Base-by-base conservation (phyloP, 2,113 vertebrate genomes). In the Electrona antarctica region DNA sequence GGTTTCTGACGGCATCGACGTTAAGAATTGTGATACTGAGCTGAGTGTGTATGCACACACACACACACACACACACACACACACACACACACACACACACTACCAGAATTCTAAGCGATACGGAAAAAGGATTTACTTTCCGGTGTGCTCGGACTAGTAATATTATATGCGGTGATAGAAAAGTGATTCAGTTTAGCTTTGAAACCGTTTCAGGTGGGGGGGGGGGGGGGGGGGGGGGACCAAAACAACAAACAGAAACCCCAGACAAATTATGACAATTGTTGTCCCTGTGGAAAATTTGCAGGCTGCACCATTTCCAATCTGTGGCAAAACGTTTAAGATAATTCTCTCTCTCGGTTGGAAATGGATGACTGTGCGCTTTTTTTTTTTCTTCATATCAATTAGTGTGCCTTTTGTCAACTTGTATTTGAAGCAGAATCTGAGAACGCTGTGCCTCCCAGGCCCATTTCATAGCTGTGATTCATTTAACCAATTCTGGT, bases 361-460 rank as follows among this genome's bases (percentile, higher is more conserved):
- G 13, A 75, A 41, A 79, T 73, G 45, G 61, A 67, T 61, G 62
- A 28, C 66, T 71, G 57, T 70, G 60, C 66, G 1, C 1, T 41
- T 41, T 41, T 41, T 41, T 2, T 41, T 41, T 41, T 41, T 41
- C 4, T 33, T 33, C 4, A 79, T 86, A 81, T 77, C 64, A 71
- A 15, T 41, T 41, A 41, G 33, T 67, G 0, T 3, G 47, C 5
- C 60, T 74, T 84, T 88, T 83, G 73, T 87, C 64, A 75, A 73
- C 71, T 80, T 80, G 78, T 86, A 75, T 56, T 63, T 87, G 76
- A 81, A 77, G 86, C 84, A 75, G 76, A 76, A 83, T 86, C 84
- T 84, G 29, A 75, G 84, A 84, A 79, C 13, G 12, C 62, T 21
- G 21, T 21, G 21, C 21, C 21, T 81, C 76, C 45, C 2, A 15